Evolutionary conservation across 37 sponge, comb jelly and placozoan genomes (phyloP), one percentile per base, ranked within the genome.

Genomic region (Oscarella lobularis): DNA sequence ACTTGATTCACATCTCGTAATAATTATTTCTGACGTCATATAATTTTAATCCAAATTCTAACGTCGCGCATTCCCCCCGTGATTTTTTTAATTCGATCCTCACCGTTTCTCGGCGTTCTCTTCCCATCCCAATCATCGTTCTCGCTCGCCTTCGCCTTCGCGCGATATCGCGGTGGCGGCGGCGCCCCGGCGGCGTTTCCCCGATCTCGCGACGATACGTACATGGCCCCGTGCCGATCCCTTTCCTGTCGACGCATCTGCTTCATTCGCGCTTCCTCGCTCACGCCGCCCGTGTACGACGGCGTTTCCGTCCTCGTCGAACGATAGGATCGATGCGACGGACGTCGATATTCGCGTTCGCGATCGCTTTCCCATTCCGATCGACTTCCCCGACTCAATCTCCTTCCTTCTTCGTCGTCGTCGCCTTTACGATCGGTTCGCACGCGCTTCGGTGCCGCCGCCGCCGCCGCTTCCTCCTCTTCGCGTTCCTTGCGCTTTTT

Each of bases 221-320:
- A 76, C 27, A 90, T 66, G 0, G 78, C 88, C n/a, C 78, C 80
- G 31, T 75, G 67, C 36, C 78, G 39, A 27, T 76, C 85, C 27
- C 83, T 81, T 32, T 81, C 78, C 40, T 65, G 40, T 27, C 83
- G 38, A 33, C 55, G 71, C 76, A 84, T 79, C 20, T 85, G 85
- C 41, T 80, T 78, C 38, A 81, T 73, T 68, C 79, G 30, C 32
- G 85, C 96, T 66, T 85, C 84, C 3, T 78, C 76, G 66, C 78
- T 91, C 37, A 91, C 96, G 1, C 96, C 96, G 9, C 96, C 96
- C 65, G 96, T 77, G 54, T 95, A 85, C 37, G 92, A 88, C 0
- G 96, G 96, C 0, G 96, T 90, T 36, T 95, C 96, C 1, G 65
- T 75, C 30, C 38, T 68, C 3, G 83, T 3, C 4, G 55, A 38